Evolutionary conservation across 1,140 invertebrate genomes (phyloP), one percentile per base, ranked within the genome.

Genomic region (Armadillidium nasatum): DNA sequence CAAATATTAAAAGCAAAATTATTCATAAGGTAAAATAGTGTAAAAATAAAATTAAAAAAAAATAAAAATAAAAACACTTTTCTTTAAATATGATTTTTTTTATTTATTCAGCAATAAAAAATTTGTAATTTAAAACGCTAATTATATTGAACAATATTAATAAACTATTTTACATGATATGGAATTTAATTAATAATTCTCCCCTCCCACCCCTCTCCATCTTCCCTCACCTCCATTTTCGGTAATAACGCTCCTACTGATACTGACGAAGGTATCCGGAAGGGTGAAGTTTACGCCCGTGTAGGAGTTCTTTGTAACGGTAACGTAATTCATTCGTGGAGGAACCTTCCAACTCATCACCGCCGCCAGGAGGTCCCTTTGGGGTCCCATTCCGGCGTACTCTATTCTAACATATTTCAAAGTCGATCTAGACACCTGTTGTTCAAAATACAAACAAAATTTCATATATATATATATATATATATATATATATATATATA

Each of bases 281-380:
- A 89, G 88, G 0, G 94, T 95, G 71, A 97, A 88, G 84, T 97
- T 97, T 72, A 98, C 90, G 2, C 92, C 96, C 82, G 94, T 96
- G 83, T 91, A 96, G 4, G 95, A 94, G 13, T 93, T 95, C 83
- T 93, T 88, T 11, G 89, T 86, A 79, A 98, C 89, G 75, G 90
- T 90, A 73, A 97, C 87, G 78, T 91, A 88, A 81, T 91, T 88
- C 87, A 98, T 91, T 67, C 89, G 84, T 0, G 96, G 96, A 0
- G 95, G 93, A 50, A 94, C 89, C 15, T 95, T 95, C 82, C 91
- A 89, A 13, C 94, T 89, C 82, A 95, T 91, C 76, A 99, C 84
- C 0, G 95, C 93, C 4, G 81, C 79, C 13, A 70, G 75, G 13
- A 91, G 89, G 82, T 93, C 92, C 77, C 92, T 91, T 67, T 92